Evolutionary conservation across 2,888 invertebrate species (phyloP), one percentile per base, ranked within the genome.

Genomic region (Leptinotarsa tumamoca): DNA sequence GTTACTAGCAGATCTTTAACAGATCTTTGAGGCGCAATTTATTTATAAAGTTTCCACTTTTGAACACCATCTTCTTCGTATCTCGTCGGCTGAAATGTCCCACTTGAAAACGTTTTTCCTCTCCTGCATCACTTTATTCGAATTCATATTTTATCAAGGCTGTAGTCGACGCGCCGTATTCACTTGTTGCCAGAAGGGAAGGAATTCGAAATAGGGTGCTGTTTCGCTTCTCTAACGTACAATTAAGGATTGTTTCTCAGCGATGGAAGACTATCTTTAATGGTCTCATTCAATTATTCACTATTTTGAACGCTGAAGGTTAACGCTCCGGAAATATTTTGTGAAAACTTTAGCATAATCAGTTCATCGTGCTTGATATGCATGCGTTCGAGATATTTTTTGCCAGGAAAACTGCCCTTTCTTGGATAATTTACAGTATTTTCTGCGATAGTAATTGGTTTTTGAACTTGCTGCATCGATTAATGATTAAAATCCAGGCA

Each of bases 21-120:
- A 69, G 69, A 69, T 69, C 69, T 69, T 54, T 33, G 51, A 69
- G 27, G 56, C 56, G 27, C 69, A 69, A 69, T 69, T 69, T 54
- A 56, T 69, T 69, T 56, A 69, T 69, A 52, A 68, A 68, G 52
- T 69, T 54, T 56, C 56, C 56, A 52, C 56, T 52, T 56, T 27
- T 63, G n/a, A 43, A 63, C 63, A 58, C 58, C 58, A 58, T 58
- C 58, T 58, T 58, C 68, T 68, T 23, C 68, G 68, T 52, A 52
- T 52, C 50, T 52, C 23, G n/a, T n/a, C 51, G 21, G 52, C 58
- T 58, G 21, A 68, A 68, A 68, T 52, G 68, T 68, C 23, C 21
- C 15, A 69, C 69, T 69, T 33, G 69, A 56, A 54, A 69, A 69
- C 56, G 54, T 69, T 69, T 33, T 58, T 27, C 27, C 52, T 21